Evolutionary conservation across 2,888 invertebrate species (phyloP).

Genomic region (Endotricha flammealis): DNA sequence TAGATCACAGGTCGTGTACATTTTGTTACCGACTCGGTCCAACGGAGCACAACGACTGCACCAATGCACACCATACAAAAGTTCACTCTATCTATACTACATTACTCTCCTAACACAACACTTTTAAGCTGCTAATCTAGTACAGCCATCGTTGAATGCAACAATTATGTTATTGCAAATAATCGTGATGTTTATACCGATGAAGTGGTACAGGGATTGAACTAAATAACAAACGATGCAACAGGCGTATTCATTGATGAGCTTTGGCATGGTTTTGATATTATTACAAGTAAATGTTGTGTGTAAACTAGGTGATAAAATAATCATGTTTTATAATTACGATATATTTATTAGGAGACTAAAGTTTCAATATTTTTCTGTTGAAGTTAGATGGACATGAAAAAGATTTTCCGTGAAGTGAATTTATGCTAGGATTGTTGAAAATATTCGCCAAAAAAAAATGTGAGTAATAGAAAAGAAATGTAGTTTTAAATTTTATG

Average conservation of each 20-base stretch:
- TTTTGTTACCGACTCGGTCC: slow-evolving; percentile 26
- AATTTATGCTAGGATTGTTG: too few species aligned
- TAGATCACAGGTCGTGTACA: slow-evolving; percentile 13
- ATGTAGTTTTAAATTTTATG: too few species aligned
- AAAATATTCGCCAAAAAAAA: too few species aligned
- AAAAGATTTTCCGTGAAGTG: too few species aligned
- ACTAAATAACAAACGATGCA: slow-evolving; percentile 9
- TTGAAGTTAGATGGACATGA: too few species aligned
- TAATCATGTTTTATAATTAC: too few species aligned
- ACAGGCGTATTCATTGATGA: slow-evolving; percentile 5
- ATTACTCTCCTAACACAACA: neutral
- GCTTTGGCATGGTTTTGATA: neutral
- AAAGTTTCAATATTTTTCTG: too few species aligned
- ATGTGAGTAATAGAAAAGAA: too few species aligned
- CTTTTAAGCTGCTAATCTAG: neutral
- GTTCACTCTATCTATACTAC: neutral
- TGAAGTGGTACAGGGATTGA: slow-evolving; percentile 5
- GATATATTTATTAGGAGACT: too few species aligned
- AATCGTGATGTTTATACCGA: neutral
- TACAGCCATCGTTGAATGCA: neutral
- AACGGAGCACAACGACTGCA: slow-evolving; percentile 22
- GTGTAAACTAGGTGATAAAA: too few species aligned
- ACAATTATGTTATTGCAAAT: neutral
- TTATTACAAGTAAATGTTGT: neutral
- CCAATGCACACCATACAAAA: slow-evolving; percentile 7